phyloP scores from a whole-genome alignment of 2,888 invertebrate species.

The Eudemis profundana region DNA sequence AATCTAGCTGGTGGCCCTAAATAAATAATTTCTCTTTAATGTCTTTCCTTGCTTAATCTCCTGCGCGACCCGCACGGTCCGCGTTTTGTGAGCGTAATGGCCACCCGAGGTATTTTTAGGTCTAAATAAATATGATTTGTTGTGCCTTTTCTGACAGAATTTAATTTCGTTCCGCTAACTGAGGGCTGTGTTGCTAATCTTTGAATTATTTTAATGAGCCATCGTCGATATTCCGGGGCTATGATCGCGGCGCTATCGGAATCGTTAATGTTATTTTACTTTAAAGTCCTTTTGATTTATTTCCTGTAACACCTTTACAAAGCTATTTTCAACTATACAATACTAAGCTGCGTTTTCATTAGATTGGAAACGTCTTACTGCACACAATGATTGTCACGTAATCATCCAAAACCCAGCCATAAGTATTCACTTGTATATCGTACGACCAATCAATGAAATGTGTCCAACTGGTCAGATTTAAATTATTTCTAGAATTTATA shows the following conservation, averaged over 20 bases:
- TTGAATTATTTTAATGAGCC: conserved; percentile 80
- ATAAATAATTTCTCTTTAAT: conserved; percentile 85
- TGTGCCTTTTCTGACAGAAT: conserved; percentile 81
- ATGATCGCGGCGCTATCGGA: conserved; percentile 6
- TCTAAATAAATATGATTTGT: conserved; percentile 86
- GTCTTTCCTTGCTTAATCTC: conserved; percentile 85
- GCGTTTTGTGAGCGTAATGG: conserved; percentile 79
- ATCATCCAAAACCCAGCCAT: background rate
- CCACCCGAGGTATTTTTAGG: conserved; percentile 84
- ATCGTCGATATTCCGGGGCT: conserved; percentile 50
- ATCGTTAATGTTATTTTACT: background rate
- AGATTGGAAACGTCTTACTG: no score
- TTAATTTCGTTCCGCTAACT: conserved; percentile 76
- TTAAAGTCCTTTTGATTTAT: background rate
- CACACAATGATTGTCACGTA: no score
- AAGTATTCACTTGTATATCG: no score
- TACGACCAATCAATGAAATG: no score
- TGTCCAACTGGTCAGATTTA: no score
- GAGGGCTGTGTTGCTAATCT: conserved; percentile 75
- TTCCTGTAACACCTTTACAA: no score
- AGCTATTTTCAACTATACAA: no score
- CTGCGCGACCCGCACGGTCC: conserved; percentile 74
- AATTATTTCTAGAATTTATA: no score
- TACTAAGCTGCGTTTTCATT: no score
- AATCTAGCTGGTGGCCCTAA: conserved; percentile 84